Conservation (phyloP, 23 tunicate genomes). For the Trididemnum miniatum region DNA sequence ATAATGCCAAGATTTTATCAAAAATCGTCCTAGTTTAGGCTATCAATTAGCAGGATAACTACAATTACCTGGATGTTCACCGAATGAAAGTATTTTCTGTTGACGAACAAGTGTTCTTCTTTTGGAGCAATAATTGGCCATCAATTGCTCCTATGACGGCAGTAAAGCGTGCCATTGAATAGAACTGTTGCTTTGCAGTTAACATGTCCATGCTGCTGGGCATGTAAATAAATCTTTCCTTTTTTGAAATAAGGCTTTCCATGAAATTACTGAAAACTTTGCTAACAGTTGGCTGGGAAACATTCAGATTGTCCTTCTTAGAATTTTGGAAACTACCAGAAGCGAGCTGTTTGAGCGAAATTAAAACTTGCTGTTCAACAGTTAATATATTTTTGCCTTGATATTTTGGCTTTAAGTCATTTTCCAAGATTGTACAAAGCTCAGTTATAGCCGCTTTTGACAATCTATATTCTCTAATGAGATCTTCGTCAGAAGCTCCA, state of each 20-base stretch:
- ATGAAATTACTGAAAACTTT: conserved; percentile 2
- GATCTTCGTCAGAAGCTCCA: neutral
- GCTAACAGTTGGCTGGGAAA: conserved; percentile 38
- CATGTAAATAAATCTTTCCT: conserved; percentile 7
- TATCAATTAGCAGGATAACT: neutral
- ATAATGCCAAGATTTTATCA: too few species aligned
- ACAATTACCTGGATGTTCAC: conserved; percentile 35
- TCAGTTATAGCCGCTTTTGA: neutral
- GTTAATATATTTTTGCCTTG: conserved; percentile 1
- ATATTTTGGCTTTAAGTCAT: conserved; percentile 17
- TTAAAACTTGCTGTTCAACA: conserved; percentile 12
- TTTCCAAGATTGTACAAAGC: neutral
- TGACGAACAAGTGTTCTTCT: conserved; percentile 40
- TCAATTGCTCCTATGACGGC: conserved; percentile 18
- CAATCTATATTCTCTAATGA: neutral
- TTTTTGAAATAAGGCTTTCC: conserved; percentile 26
- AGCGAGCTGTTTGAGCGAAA: neutral
- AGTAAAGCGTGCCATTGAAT: conserved; percentile 5
- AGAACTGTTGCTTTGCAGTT: neutral
- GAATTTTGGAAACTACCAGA: conserved; percentile 39
- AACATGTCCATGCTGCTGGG: neutral
- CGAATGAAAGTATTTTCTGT: conserved; percentile 43
- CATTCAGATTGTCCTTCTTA: conserved; percentile 35
- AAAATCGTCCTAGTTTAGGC: too few species aligned
- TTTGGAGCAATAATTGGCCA: conserved; percentile 20